These are phyloP conservation scores for Melanitta fusca DNA, from an alignment of 2,797 vertebrate species.

Conservation along the genomic window DNA sequence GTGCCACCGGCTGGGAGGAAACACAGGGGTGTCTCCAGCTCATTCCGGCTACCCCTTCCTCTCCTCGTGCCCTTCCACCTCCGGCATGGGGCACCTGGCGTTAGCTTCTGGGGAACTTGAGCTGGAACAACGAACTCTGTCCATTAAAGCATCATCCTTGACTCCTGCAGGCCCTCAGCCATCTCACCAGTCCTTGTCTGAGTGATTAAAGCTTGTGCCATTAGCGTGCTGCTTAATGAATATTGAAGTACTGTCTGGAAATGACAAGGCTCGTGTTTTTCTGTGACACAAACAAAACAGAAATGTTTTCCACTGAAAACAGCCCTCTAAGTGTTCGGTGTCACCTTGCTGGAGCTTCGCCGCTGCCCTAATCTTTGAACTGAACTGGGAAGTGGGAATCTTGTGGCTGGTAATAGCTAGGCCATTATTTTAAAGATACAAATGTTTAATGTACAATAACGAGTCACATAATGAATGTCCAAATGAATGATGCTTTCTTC, in stretches of 20 bases:
- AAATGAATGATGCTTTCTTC: slow-evolving; percentile 50
- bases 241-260: slow-evolving; percentile 22
- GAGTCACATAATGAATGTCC: slow-evolving; percentile 39
- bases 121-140: neutral
- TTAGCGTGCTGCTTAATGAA: slow-evolving; percentile 20
- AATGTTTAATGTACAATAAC: slow-evolving; percentile 67
- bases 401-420: slow-evolving; percentile 28
- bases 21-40: neutral
- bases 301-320: neutral
- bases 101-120: neutral
- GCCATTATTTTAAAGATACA: slow-evolving; percentile 55
- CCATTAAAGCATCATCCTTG: neutral
- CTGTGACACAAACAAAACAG: neutral
- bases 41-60: neutral
- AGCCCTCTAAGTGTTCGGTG: slow-evolving; percentile 20
- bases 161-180: neutral
- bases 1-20: neutral
- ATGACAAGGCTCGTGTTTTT: neutral
- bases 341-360: neutral
- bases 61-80: neutral
- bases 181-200: neutral
- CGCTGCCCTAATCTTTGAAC: neutral
- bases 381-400: slow-evolving; percentile 21
- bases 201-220: neutral
- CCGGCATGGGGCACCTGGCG: neutral